Evolutionary conservation across 2,888 invertebrate species (phyloP), one percentile per base, ranked within the genome.

Genomic region (Drosophila anomalata): DNA sequence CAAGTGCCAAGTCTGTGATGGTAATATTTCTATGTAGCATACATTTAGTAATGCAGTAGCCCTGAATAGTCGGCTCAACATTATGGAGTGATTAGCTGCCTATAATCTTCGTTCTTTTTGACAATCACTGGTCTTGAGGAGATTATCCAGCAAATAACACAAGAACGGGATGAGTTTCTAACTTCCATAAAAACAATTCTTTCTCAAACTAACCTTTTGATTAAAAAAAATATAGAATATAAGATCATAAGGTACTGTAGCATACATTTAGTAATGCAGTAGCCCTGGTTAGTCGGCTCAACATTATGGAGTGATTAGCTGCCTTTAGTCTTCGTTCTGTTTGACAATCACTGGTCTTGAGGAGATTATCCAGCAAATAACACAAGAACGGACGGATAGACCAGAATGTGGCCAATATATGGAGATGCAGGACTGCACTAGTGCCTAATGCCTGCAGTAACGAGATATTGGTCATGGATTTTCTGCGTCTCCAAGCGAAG

Each of bases 401-500:
- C 36, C 36, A 26, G 22, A 60, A 54, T 90, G 89, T 90, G 41
- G 78, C 85, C 82, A 88, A 89, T 75, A 86, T 76, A 84, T 90
- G 89, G 89, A 90, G 85, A 87, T 89, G 87, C 73, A 79, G 58
- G 75, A 77, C 78, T 69, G 81, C 80, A 70, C 22, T 57, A 62
- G 74, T 78, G 52, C 68, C 5, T 44, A 9, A 68, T 76, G 76
- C 73, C 78, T 84, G 78, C 85, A 89, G 84, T 89, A 90, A 90
- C 89, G 89, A 90, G 85, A 77, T 78, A 81, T 82, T 84, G 86
- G 80, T 79, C 59, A 60, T 87, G 86, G 55, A 41, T 88, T 47
- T 29, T 92, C 57, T 91, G 57, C 76, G 91, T 90, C 90, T 89
- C 89, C 78, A 89, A 87, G 33, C 88, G 91, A 90, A 90, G 78